Conservation (phyloP, 2,888 invertebrate species). For the Napeogenes inachia region DNA sequence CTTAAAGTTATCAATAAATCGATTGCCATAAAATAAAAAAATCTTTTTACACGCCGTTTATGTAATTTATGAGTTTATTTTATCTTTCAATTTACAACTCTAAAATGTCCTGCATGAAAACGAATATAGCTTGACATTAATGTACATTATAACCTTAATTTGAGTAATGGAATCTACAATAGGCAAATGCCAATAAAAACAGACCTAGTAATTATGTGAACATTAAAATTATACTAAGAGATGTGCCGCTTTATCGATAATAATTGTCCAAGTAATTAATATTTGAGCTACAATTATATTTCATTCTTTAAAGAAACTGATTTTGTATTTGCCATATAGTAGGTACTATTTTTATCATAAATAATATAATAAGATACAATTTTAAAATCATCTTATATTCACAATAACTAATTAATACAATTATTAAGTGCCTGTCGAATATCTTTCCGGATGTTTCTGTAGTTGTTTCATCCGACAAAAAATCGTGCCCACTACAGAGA, state of each 20-base stretch:
- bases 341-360: too few relatives aligned
- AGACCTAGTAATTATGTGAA: slow-evolving; percentile 32
- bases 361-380: too few relatives aligned
- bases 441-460: too few relatives aligned
- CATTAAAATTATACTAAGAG: slow-evolving; percentile 29
- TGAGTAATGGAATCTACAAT: slow-evolving; percentile 37
- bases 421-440: too few relatives aligned
- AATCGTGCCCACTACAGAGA: too few relatives aligned
- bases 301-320: too few relatives aligned
- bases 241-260: slow-evolving; percentile 24
- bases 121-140: slow-evolving; percentile 1
- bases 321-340: too few relatives aligned
- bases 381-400: too few relatives aligned
- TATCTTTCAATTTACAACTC: slow-evolving; percentile 4
- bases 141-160: slow-evolving; percentile 34
- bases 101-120: not conserved
- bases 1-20: slow-evolving; percentile 16
- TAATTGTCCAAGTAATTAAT: too few relatives aligned
- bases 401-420: too few relatives aligned
- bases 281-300: too few relatives aligned
- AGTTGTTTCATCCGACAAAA: too few relatives aligned
- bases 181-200: slow-evolving; percentile 26
- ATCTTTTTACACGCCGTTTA: slow-evolving; percentile 19
- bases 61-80: slow-evolving; percentile 19
- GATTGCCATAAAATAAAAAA: slow-evolving; percentile 42